Percentiles rank a stretch among this genome's conserved stretches.
phyloP scores from a whole-genome alignment of 1,140 invertebrate species.

The Apis laboriosa region DNA sequence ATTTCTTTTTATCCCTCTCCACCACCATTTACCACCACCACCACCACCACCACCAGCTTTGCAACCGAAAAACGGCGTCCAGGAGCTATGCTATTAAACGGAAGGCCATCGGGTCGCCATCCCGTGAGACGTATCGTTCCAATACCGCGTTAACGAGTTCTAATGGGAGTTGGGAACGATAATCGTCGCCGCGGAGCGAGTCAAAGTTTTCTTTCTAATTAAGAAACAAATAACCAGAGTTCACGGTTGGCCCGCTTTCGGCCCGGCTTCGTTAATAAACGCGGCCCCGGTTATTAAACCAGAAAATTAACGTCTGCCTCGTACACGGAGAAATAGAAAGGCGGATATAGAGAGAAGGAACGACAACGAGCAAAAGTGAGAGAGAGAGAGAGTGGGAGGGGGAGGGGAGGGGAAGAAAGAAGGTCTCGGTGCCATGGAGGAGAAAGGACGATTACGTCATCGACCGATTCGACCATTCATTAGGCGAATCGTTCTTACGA shows the following conservation, averaged over 20 bases:
- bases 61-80: background rate
- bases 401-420: background rate
- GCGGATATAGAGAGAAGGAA: constrained; percentile 22
- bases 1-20: constrained; percentile 3
- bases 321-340: constrained; percentile 57
- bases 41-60: too few relatives aligned
- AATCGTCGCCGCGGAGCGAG: constrained; percentile 74
- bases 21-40: background rate
- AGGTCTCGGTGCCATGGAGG: constrained; percentile 25
- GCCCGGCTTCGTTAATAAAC: constrained; percentile 75
- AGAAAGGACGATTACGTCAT: constrained; percentile 62
- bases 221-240: constrained; percentile 79
- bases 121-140: constrained; percentile 77
- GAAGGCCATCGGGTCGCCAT: constrained; percentile 67
- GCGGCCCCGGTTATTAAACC: constrained; percentile 73
- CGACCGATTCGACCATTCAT: constrained; percentile 67
- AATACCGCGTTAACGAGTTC: constrained; percentile 79
- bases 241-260: constrained; percentile 74
- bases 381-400: background rate
- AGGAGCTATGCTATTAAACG: constrained; percentile 62
- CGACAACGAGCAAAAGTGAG: constrained; percentile 3
- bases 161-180: constrained; percentile 80
- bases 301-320: constrained; percentile 73
- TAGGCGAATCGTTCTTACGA: constrained; percentile 21
- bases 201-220: constrained; percentile 79